A percentile compares a stretch with the other conserved stretches of the same genome.
These are phyloP conservation scores for Philypnodon macrostomus DNA, from an alignment of 2,797 vertebrate genomes.

Conservation along the genomic window DNA sequence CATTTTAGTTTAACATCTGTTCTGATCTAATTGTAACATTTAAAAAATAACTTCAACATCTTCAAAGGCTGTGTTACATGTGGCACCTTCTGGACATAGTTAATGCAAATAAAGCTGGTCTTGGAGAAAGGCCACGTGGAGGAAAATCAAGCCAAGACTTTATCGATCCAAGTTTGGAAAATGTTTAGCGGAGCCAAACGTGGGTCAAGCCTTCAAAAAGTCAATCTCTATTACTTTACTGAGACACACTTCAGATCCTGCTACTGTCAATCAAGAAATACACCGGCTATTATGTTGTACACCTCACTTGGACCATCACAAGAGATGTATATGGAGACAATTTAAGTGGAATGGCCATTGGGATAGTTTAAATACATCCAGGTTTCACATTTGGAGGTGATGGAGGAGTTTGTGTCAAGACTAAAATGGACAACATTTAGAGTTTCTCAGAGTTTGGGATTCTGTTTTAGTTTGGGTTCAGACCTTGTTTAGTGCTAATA, in stretches of 20 bases:
- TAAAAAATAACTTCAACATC: neutral
- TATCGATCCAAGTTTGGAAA: conserved; percentile 3
- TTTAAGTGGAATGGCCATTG: conserved; percentile 23
- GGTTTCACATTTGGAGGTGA: conserved; percentile 36
- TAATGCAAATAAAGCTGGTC: neutral
- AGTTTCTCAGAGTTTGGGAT: no score
- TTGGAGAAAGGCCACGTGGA: neutral
- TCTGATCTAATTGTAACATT: neutral
- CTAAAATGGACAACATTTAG: no score
- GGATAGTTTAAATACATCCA: conserved; percentile 29
- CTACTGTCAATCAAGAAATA: conserved; percentile 16
- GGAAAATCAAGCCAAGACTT: conserved; percentile 5
- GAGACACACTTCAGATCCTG: conserved; percentile 10
- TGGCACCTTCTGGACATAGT: neutral
- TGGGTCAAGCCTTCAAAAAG: conserved; percentile 1
- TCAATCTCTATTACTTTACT: conserved; percentile 4
- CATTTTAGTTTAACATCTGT: neutral
- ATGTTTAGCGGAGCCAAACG: conserved; percentile 13
- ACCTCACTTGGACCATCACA: conserved; percentile 29
- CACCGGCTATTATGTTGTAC: conserved; percentile 13
- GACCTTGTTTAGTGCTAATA: no score
- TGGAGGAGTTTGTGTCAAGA: conserved; percentile 47
- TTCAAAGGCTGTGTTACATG: neutral
- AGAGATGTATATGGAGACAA: conserved; percentile 41
- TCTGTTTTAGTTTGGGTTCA: no score